Evolutionary conservation across 2,888 invertebrate genomes (phyloP), one percentile per base, ranked within the genome.

Genomic region (Hetaerina titia): DNA sequence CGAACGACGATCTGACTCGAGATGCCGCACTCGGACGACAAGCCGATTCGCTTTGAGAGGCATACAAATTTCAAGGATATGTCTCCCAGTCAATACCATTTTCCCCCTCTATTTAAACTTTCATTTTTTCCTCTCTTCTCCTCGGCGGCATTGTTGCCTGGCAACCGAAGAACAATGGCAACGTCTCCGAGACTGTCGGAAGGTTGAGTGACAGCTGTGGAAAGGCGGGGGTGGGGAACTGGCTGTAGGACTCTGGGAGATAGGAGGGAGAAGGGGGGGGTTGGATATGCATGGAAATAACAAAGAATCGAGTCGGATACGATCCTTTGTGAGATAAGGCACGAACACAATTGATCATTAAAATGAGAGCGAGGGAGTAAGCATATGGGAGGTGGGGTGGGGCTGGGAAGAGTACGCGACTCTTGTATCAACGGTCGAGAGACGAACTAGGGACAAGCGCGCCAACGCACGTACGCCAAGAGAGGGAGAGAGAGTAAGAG

Each of bases 121-220:
- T 69, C 63, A 25, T 69, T 69, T 74, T 92, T 74, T 63, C 58
- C 57, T 11, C 90, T 45, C 64, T 31, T 4, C 90, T 31, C 17
- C 45, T 64, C 90, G 45, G 17, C 11, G 17, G 64, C 90, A 74
- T 56, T 8, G 92, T 92, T 56, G 45, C 74, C 57, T 56, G 92
- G 92, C 92, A 92, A 74, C 69, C 45, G 74, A 45, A 90, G 92
- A 92, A 92, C 92, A 92, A 92, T 92, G 92, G 92, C 31, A 56
- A 57, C 6, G 19, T 90, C 64, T 90, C 90, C 19, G 63, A 22
- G 90, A 90, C 25, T 64, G 60, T 31, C 81, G 81, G 31, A n/a
- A 58, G 89, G 57, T 89, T 89, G 89, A 58, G 58, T 22, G 89
- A 89, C 89, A 58, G 69, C 69, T 90, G 64, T 63, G 13, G 60